phyloP scores from a whole-genome alignment of 2,888 invertebrate species.

The Isoperla grammatica region DNA sequence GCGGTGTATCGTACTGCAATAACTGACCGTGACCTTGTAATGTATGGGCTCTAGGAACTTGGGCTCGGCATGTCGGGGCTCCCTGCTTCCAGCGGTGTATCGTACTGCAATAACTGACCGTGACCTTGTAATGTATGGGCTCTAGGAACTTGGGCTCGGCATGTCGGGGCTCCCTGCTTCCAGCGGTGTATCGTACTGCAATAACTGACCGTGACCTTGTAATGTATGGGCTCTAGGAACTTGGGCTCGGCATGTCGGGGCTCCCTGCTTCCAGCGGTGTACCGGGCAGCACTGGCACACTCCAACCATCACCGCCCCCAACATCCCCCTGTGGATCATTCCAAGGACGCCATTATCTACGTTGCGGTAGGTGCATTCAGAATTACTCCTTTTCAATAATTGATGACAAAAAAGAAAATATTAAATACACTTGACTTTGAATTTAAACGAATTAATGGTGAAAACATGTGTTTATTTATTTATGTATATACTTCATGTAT shows the following conservation, averaged over 20 bases:
- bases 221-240: constrained; percentile 25
- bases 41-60: constrained; percentile 24
- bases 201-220: constrained; percentile 20
- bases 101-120: constrained; percentile 24
- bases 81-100: constrained; percentile 24
- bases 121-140: too few species aligned
- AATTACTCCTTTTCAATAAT: too few species aligned
- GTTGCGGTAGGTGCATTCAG: constrained; percentile 36
- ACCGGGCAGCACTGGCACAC: constrained; percentile 25
- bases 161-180: constrained; percentile 25
- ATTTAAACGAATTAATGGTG: too few species aligned
- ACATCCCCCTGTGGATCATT: constrained; percentile 34
- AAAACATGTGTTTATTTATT: too few species aligned
- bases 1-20: constrained; percentile 24
- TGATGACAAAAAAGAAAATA: too few species aligned
- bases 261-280: constrained; percentile 23
- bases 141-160: constrained; percentile 23
- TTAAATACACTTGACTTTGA: too few species aligned
- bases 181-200: constrained; percentile 24
- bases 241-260: constrained; percentile 24
- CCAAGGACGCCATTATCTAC: constrained; percentile 40
- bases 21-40: constrained; percentile 19
- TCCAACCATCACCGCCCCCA: constrained; percentile 16
- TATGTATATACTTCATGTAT: too few species aligned
- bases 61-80: constrained; percentile 24